phyloP scores from a whole-genome alignment of 2,113 vertebrate genomes.

The Acinonyx jubatus region DNA sequence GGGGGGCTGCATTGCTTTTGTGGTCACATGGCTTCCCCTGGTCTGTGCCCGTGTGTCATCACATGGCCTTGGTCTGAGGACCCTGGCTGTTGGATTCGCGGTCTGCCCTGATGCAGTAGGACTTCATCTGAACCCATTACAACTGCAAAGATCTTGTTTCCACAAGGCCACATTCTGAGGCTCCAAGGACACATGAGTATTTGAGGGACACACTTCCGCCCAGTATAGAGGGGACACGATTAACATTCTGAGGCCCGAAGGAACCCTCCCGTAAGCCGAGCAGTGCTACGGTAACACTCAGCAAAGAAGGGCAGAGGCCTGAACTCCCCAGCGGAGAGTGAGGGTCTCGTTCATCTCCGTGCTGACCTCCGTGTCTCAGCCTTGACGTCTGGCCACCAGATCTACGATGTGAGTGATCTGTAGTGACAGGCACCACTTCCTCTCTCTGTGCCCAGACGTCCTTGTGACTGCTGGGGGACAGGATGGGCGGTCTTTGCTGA shows the following conservation, averaged over 20 bases:
- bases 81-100: not conserved
- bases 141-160: not conserved
- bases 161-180: not conserved
- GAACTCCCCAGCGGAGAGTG: not conserved
- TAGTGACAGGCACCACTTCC: no score
- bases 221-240: not conserved
- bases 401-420: accelerated
- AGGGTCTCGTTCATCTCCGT: not conserved
- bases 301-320: not conserved
- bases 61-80: not conserved
- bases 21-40: not conserved
- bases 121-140: not conserved
- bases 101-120: not conserved
- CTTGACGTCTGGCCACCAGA: no score
- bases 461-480: not conserved
- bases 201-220: not conserved
- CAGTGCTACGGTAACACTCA: no score
- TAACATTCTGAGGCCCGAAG: accelerated
- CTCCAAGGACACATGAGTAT: not conserved
- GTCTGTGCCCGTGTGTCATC: not conserved
- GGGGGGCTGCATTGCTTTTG: not conserved
- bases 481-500: not conserved
- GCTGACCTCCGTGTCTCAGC: not conserved
- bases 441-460: accelerated
- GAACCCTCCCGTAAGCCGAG: not conserved